Evolutionary conservation across 2,113 vertebrate genomes (phyloP).

Genomic region (Neotragus moschatus): DNA sequence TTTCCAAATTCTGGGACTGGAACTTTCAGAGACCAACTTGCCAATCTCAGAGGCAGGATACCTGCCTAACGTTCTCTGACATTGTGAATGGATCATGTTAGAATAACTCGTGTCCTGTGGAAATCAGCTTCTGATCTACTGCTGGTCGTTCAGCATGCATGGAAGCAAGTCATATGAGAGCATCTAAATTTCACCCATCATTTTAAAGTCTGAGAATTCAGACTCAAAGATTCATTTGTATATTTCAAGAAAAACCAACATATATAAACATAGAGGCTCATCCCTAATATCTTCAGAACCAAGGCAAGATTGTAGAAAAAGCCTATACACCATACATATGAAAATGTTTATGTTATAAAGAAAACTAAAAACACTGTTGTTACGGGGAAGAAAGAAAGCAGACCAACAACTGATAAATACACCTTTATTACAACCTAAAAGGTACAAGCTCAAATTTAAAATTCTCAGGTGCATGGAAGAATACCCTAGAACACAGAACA

Average conservation of each 20-base stretch:
- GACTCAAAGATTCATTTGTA: not conserved
- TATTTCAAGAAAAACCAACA: not conserved
- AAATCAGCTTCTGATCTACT: not conserved
- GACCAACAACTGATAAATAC: not conserved
- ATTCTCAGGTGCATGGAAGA: not conserved
- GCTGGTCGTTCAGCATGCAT: not conserved
- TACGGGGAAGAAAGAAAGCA: not conserved
- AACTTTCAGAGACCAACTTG: not conserved
- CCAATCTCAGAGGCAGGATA: not conserved
- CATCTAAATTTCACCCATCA: not conserved
- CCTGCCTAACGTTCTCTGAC: not conserved
- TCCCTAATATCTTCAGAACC: not conserved
- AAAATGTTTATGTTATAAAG: not conserved
- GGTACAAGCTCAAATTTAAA: not conserved
- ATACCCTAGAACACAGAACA: not conserved
- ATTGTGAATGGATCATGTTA: not conserved
- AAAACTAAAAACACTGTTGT: not conserved
- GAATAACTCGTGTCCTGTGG: not conserved
- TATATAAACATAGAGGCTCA: not conserved
- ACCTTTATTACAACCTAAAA: not conserved
- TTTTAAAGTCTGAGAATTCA: not conserved
- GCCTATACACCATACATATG: not conserved
- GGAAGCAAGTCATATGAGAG: not conserved
- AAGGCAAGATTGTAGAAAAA: not conserved
- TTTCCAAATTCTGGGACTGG: not conserved